Evolutionary conservation across 2,113 vertebrate genomes (phyloP), one percentile per base, ranked within the genome.

Genomic region (Oplegnathus fasciatus): DNA sequence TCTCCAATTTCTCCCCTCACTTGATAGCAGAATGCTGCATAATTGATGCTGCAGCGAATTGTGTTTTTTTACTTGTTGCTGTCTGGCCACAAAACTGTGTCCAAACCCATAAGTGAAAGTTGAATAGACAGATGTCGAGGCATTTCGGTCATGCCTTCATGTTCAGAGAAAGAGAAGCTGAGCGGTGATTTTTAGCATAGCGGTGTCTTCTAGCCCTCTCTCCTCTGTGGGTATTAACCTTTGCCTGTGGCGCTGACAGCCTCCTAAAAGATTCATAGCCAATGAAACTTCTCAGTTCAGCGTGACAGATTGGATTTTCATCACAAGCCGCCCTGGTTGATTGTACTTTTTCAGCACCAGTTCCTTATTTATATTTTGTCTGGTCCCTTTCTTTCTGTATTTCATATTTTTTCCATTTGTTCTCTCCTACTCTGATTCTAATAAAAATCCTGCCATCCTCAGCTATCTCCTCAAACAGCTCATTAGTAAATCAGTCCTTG

Each of bases 231-330:
- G 75, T 75, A 61, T 88, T 77, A 87, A 88, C 83, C 85, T 90
- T 86, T 69, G 80, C 58, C 83, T 58, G 82, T 77, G 82, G 75
- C 14, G 18, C 61, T 20, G 80, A 58, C 61, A 34, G 79, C 83
- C 61, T 92, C 72, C 48, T 91, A 18, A 90, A 93, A 92, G 60
- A 94, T 94, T 93, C 83, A 94, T 89, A 84, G 88, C 83, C 86
- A 83, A 68, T 81, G 84, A 90, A 93, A 89, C 69, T 48, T 67
- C 78, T 86, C 78, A 17, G 57, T 78, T 78, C 88, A 71, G 82
- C 54, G 40, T 69, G 87, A 90, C 88, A 42, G 90, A 93, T 92
- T 88, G 81, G 60, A 86, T 93, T 94, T 88, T 93, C 83, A 70
- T 92, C 70, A 74, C 61, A 32, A 75, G 80, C 83, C 5, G 17